Conservation (phyloP, 2,797 vertebrate species). For the Erethizon dorsatum region DNA sequence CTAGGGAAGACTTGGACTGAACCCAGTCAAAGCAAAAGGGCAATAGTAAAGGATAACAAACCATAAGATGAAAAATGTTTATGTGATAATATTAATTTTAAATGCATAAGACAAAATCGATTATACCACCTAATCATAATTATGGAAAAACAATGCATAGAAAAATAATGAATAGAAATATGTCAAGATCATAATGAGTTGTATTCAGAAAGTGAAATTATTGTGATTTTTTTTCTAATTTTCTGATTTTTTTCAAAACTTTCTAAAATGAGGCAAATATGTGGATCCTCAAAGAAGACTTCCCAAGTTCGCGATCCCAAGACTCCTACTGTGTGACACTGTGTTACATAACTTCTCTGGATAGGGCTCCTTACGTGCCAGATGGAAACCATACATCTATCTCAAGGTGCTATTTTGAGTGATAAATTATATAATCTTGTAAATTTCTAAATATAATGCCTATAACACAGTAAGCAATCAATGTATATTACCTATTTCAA, state of each 20-base stretch:
- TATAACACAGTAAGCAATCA: neutral
- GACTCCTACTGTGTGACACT: neutral
- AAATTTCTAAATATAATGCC: neutral
- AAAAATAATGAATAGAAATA: neutral
- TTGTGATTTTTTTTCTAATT: neutral
- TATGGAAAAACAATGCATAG: neutral
- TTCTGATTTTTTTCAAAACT: neutral
- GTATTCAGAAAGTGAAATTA: neutral
- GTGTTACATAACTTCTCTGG: neutral
- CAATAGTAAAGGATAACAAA: neutral
- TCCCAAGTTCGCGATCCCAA: neutral
- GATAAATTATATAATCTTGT: neutral
- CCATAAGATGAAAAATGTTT: neutral
- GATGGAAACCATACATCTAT: neutral
- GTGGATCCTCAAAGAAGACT: neutral
- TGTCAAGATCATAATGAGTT: neutral
- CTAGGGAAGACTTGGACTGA: neutral
- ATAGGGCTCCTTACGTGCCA: neutral
- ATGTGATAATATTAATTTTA: neutral
- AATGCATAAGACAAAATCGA: conserved; percentile 25
- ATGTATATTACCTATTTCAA: neutral
- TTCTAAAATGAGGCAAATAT: neutral
- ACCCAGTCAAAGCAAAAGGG: neutral
- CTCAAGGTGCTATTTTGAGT: neutral
- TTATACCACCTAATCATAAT: neutral